Conservation (phyloP, 1,140 invertebrate species). For the Microplitis mediator region DNA sequence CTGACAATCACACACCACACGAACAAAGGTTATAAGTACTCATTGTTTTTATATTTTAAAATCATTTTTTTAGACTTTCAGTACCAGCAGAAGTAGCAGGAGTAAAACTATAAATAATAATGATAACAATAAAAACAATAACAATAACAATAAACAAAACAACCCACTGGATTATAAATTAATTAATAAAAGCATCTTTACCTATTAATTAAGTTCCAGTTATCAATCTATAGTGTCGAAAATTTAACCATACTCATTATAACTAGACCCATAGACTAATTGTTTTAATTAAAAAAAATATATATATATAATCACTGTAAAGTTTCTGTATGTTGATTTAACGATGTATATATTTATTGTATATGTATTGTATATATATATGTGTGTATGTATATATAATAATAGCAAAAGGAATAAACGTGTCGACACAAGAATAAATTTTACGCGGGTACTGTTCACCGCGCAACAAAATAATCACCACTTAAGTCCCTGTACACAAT, state of each 20-base stretch:
- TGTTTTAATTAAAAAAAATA: neutral
- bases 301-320: conserved; percentile 21
- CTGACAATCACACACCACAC: conserved; percentile 19
- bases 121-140: neutral
- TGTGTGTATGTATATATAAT: too few species aligned
- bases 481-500: neutral
- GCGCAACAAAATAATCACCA: neutral
- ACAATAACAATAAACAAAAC: neutral
- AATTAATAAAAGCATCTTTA: conserved; percentile 27
- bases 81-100: too few species aligned
- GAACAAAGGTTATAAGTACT: conserved; percentile 41
- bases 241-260: conserved; percentile 36
- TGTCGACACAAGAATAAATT: conserved; percentile 15
- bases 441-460: conserved; percentile 7
- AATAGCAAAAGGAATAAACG: conserved; percentile 1
- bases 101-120: neutral
- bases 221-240: conserved; percentile 34
- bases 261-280: conserved; percentile 27
- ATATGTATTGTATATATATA: too few species aligned
- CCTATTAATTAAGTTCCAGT: conserved; percentile 38
- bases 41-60: conserved; percentile 31
- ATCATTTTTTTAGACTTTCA: neutral
- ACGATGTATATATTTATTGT: too few species aligned
- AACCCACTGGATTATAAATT: neutral
- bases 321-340: neutral